These are phyloP conservation scores for Hirundichthys speculiger DNA, from an alignment of 2,113 vertebrate genomes.

Conservation along the genomic window DNA sequence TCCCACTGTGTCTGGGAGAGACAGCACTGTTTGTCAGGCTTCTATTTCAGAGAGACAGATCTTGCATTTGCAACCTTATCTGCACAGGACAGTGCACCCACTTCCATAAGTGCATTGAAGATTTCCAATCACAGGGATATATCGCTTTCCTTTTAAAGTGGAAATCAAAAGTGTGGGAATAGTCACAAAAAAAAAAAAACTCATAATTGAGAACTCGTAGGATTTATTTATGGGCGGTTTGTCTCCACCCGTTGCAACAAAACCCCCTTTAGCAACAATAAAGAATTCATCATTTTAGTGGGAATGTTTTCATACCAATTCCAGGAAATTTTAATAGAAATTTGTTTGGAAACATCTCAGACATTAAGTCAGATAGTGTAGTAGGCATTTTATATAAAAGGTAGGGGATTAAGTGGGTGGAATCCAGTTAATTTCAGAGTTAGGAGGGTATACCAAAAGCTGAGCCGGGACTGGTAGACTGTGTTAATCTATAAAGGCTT, in stretches of 20 bases:
- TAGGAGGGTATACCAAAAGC: slow-evolving; percentile 54
- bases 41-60: slow-evolving; percentile 61
- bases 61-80: slow-evolving; percentile 76
- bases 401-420: slow-evolving; percentile 64
- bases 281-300: slow-evolving; percentile 63
- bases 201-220: slow-evolving; percentile 73
- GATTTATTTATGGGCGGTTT: slow-evolving; percentile 70
- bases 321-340: slow-evolving; percentile 59
- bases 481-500: slow-evolving; percentile 77
- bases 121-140: slow-evolving; percentile 76
- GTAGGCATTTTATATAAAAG: slow-evolving; percentile 64
- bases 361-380: slow-evolving; percentile 71
- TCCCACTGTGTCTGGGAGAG: slow-evolving; percentile 71
- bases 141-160: slow-evolving; percentile 78
- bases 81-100: slow-evolving; percentile 76
- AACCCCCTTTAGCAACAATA: slow-evolving; percentile 62
- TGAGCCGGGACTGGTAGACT: slow-evolving; percentile 67
- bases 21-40: slow-evolving; percentile 68
- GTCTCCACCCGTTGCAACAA: slow-evolving; percentile 63
- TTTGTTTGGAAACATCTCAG: slow-evolving; percentile 66
- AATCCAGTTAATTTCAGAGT: slow-evolving; percentile 74
- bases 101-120: slow-evolving; percentile 78
- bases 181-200: slow-evolving; percentile 38
- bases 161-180: slow-evolving; percentile 77
- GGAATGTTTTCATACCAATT: slow-evolving; percentile 68